phyloP scores from a whole-genome alignment of 2,888 invertebrate genomes.

The Apamea epomidion region DNA sequence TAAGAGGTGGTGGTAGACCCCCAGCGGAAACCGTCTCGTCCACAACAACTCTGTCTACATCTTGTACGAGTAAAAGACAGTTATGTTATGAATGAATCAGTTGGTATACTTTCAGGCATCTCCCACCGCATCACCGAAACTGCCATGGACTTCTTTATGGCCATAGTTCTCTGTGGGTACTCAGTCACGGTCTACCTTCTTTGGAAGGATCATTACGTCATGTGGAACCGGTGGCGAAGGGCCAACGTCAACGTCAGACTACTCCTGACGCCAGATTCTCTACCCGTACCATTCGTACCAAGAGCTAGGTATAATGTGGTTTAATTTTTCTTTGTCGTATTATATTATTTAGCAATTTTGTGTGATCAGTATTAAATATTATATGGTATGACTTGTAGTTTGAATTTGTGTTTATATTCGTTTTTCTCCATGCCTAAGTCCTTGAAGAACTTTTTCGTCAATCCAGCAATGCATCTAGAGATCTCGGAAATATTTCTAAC shows the following conservation, averaged over 20 bases:
- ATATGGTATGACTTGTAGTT: constrained; percentile 58
- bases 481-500: not conserved
- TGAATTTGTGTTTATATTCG: constrained; percentile 21
- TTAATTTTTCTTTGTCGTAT: constrained; percentile 70
- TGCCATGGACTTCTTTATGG: constrained; percentile 91
- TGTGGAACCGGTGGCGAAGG: constrained; percentile 93
- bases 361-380: constrained; percentile 65
- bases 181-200: constrained; percentile 91
- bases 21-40: not conserved
- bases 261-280: constrained; percentile 88
- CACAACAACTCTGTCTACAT: not conserved
- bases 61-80: not conserved
- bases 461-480: not conserved
- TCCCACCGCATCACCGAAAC: constrained; percentile 91
- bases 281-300: constrained; percentile 86
- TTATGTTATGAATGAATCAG: constrained; percentile 44
- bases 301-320: constrained; percentile 84
- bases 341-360: constrained; percentile 57
- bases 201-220: constrained; percentile 92
- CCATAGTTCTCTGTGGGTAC: constrained; percentile 92
- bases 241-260: constrained; percentile 92
- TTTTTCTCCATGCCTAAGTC: not conserved
- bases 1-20: too few species aligned
- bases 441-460: not conserved
- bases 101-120: constrained; percentile 76